A percentile compares a stretch with the other conserved stretches of the same genome.
Evolutionary conservation across 2,888 invertebrate species (phyloP).

Genomic region (Eupithecia centaureata): DNA sequence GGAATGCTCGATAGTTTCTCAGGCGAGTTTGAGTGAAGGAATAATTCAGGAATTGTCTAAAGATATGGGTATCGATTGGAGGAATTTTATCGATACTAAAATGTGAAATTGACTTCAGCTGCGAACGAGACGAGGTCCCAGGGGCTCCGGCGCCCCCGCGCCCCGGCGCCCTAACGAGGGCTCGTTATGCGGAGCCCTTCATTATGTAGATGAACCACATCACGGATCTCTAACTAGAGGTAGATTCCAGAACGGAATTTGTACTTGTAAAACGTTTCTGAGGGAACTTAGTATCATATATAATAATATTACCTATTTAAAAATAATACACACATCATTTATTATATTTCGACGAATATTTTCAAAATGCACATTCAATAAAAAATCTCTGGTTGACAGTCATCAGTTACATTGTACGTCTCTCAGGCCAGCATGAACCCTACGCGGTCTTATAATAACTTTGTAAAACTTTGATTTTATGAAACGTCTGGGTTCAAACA

Average conservation of each 20-base stretch:
- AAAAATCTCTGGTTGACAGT: too few species aligned
- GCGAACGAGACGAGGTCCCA: background rate
- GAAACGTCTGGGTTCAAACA: background rate
- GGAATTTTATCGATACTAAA: background rate
- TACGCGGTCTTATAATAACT: background rate
- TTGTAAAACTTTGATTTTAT: background rate
- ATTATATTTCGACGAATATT: too few species aligned
- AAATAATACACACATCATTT: too few species aligned
- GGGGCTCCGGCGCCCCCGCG: background rate
- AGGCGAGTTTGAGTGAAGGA: too few species aligned
- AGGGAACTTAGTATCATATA: too few species aligned
- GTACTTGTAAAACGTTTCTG: background rate
- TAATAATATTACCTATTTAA: too few species aligned
- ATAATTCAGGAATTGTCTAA: too few species aligned
- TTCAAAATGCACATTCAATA: too few species aligned
- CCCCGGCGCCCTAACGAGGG: conserved; percentile 15
- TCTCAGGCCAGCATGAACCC: background rate
- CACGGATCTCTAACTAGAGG: conserved; percentile 6
- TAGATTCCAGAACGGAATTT: conserved; percentile 4
- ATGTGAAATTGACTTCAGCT: too few species aligned
- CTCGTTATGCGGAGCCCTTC: conserved; percentile 22
- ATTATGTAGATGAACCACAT: conserved; percentile 28
- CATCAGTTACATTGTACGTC: too few species aligned
- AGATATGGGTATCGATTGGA: too few species aligned
- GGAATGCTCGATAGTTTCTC: too few species aligned